Conservation (phyloP, 2,888 invertebrate species). For the Erannis defoliaria region DNA sequence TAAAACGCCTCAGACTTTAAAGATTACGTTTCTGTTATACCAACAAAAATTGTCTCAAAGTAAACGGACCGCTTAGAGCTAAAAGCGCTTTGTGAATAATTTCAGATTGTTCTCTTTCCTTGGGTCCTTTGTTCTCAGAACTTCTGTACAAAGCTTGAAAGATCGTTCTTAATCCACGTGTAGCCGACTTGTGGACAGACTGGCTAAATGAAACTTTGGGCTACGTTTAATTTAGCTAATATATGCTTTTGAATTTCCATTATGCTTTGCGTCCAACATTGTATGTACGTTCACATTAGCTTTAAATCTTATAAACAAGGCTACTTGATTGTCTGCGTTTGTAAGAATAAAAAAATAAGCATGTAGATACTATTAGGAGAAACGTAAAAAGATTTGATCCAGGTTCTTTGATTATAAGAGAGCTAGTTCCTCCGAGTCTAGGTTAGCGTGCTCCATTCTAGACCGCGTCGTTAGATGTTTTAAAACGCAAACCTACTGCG, state of each 20-base stretch:
- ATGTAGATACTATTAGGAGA: no score
- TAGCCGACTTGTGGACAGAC: slow-evolving; percentile 8
- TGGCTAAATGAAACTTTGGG: not conserved
- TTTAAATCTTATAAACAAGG: no score
- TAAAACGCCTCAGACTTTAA: not conserved
- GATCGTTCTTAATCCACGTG: slow-evolving; percentile 10
- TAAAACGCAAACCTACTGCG: no score
- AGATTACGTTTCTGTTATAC: not conserved
- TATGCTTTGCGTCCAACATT: not conserved
- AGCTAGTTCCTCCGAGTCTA: no score
- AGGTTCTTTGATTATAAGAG: no score
- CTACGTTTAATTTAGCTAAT: slow-evolving; percentile 12
- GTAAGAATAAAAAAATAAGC: no score
- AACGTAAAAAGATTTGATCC: not conserved
- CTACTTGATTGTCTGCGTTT: no score
- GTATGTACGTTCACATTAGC: no score
- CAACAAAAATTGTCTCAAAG: slow-evolving; percentile 13
- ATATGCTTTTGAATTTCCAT: slow-evolving; percentile 2
- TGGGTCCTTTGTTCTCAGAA: slow-evolving; percentile 19
- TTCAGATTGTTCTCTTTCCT: slow-evolving; percentile 15
- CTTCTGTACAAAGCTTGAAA: slow-evolving; percentile 6
- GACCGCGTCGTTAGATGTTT: no score
- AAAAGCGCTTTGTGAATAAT: slow-evolving; percentile 18
- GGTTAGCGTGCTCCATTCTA: no score
- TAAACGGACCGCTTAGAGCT: slow-evolving; percentile 12